These are phyloP conservation scores for Dioctria rufipes DNA, from an alignment of 2,888 invertebrate genomes.

Conservation along the genomic window DNA sequence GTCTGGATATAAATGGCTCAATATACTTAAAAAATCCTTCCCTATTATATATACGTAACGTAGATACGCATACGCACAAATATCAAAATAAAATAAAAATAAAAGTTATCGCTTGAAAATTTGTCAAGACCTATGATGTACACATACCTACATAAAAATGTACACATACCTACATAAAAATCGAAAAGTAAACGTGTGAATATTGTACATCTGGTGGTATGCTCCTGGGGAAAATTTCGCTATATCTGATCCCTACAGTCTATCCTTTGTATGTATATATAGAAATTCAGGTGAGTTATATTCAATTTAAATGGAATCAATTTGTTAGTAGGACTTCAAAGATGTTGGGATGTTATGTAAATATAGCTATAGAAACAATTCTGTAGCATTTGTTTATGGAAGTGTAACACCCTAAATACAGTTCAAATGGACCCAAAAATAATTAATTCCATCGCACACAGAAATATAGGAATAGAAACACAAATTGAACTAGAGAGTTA, in stretches of 20 bases:
- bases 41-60: not conserved
- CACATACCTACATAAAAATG: not conserved
- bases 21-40: not conserved
- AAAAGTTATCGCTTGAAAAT: too few relatives aligned
- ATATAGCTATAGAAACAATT: not conserved
- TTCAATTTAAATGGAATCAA: not conserved
- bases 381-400: too few relatives aligned
- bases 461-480: too few relatives aligned
- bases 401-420: too few relatives aligned
- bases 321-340: not conserved
- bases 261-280: too few relatives aligned
- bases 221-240: not conserved
- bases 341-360: conserved; percentile 19
- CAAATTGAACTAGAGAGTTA: too few relatives aligned
- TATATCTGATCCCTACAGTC: not conserved
- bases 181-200: not conserved
- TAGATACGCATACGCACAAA: not conserved
- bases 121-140: too few relatives aligned
- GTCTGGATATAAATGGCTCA: conserved; percentile 41
- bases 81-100: too few relatives aligned
- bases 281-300: not conserved
- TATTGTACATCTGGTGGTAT: not conserved
- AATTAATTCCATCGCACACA: too few relatives aligned
- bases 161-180: not conserved
- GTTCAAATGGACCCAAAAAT: too few relatives aligned